These are phyloP conservation scores for Orgyia antiqua DNA, from an alignment of 2,888 invertebrate species.

Conservation along the genomic window DNA sequence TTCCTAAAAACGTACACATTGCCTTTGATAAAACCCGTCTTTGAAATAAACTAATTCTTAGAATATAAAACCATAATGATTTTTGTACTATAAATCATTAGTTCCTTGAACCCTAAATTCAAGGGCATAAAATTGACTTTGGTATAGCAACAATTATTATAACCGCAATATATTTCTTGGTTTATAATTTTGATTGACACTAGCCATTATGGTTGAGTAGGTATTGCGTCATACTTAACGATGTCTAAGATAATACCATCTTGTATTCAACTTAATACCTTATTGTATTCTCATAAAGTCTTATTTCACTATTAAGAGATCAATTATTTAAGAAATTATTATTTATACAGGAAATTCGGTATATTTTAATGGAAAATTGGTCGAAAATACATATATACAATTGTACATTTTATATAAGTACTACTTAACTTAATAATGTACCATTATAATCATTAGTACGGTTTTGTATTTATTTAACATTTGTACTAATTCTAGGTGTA, in stretches of 20 bases:
- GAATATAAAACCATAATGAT: slow-evolving; percentile 47
- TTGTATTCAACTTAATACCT: slow-evolving; percentile 24
- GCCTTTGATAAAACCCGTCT: neutral
- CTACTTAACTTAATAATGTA: too few relatives aligned
- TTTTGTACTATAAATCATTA: slow-evolving; percentile 21
- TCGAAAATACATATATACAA: too few relatives aligned
- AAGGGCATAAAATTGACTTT: slow-evolving; percentile 39
- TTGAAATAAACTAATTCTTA: slow-evolving; percentile 53
- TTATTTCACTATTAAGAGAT: slow-evolving; percentile 12
- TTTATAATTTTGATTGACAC: slow-evolving; percentile 77
- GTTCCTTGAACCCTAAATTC: slow-evolving; percentile 22
- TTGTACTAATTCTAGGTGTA: too few relatives aligned
- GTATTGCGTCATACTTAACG: slow-evolving; percentile 70
- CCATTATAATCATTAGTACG: too few relatives aligned
- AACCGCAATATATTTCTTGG: slow-evolving; percentile 55
- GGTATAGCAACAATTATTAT: slow-evolving; percentile 32
- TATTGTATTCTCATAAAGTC: slow-evolving; percentile 15
- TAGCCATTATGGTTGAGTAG: slow-evolving; percentile 71
- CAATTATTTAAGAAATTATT: slow-evolving; percentile 22
- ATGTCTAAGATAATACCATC: slow-evolving; percentile 45
- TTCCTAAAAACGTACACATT: slow-evolving; percentile 26
- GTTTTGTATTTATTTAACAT: too few relatives aligned
- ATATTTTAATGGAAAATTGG: too few relatives aligned
- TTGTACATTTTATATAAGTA: too few relatives aligned
- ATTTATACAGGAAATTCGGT: slow-evolving; percentile 31